These are phyloP conservation scores for Hypomesus transpacificus DNA, from an alignment of 2,113 vertebrate species.

Conservation along the genomic window DNA sequence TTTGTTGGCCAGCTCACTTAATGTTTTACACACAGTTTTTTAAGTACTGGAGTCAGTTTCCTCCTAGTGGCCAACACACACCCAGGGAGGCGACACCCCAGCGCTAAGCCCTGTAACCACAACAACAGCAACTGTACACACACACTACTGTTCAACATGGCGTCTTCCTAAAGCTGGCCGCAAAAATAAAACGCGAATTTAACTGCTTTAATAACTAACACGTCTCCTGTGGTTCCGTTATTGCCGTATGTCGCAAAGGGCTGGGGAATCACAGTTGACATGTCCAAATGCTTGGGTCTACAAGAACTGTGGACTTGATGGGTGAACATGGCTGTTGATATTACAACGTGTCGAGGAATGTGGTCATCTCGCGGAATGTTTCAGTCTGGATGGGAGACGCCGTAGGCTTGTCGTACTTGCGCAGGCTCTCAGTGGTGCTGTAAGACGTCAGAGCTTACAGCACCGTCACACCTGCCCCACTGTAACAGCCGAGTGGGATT, in stretches of 20 bases:
- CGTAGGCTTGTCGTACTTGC: background rate
- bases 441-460: background rate
- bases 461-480: too few relatives aligned
- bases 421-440: too few relatives aligned
- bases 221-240: too few relatives aligned
- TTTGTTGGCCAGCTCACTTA: conserved; percentile 53
- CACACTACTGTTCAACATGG: conserved; percentile 18
- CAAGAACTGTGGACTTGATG: too few relatives aligned
- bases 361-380: background rate
- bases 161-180: conserved; percentile 8
- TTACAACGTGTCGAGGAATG: background rate
- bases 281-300: too few relatives aligned
- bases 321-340: background rate
- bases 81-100: conserved; percentile 59
- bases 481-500: too few relatives aligned
- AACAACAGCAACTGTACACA: conserved; percentile 49
- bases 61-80: conserved; percentile 47
- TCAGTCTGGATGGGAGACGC: background rate
- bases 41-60: conserved; percentile 56
- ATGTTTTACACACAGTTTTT: conserved; percentile 64
- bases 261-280: too few relatives aligned
- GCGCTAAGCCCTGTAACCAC: conserved; percentile 51
- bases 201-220: background rate
- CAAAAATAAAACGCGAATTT: background rate
- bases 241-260: too few relatives aligned